These are phyloP conservation scores for Caenorhabditis brenneri DNA, from an alignment of 1,140 invertebrate genomes.

Conservation along the genomic window DNA sequence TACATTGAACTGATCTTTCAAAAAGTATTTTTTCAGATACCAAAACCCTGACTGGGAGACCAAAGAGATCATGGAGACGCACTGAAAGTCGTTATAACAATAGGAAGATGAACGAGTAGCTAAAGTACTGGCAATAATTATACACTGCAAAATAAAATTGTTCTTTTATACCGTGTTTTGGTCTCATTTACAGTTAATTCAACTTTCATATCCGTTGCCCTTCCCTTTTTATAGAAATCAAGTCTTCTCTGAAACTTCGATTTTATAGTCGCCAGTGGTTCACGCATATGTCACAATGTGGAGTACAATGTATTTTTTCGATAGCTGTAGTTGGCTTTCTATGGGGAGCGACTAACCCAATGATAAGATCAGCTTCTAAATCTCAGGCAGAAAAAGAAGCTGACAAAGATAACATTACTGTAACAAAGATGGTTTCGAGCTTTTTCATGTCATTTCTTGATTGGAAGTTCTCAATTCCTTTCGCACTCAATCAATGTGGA, in stretches of 20 bases:
- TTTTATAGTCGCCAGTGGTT: neutral
- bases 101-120: neutral
- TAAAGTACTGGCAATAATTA: constrained; percentile 42
- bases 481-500: neutral
- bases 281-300: neutral
- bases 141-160: too few relatives aligned
- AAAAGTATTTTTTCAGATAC: constrained; percentile 33
- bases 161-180: too few relatives aligned
- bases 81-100: too few relatives aligned
- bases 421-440: neutral
- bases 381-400: neutral
- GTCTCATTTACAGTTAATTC: too few relatives aligned
- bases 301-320: neutral
- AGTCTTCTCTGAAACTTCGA: too few relatives aligned
- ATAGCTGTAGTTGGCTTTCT: neutral
- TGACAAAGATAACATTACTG: neutral
- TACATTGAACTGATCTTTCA: constrained; percentile 71
- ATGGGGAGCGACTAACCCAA: constrained; percentile 26
- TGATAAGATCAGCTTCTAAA: neutral
- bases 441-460: neutral
- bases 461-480: constrained; percentile 10
- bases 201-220: too few relatives aligned
- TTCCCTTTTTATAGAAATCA: too few relatives aligned
- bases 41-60: constrained; percentile 49
- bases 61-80: constrained; percentile 15